These are phyloP conservation scores for Clistopyga incitator DNA, from an alignment of 2,888 invertebrate species.

Conservation along the genomic window DNA sequence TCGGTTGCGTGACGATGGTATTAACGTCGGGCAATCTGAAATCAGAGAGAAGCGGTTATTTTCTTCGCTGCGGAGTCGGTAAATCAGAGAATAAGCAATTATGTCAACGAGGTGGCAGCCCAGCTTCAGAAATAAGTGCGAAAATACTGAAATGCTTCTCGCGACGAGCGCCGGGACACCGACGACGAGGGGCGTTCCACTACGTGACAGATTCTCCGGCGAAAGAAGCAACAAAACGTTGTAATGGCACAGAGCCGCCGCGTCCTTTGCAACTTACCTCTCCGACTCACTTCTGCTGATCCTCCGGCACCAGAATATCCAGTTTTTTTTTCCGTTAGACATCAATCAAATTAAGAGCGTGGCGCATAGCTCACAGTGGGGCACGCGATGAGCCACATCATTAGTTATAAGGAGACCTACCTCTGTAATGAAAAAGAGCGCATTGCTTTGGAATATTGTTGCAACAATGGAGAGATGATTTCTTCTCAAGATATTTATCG, in stretches of 20 bases:
- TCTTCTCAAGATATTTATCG: neutral
- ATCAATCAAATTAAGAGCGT: slow-evolving; percentile 68
- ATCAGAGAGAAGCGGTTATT: slow-evolving; percentile 10
- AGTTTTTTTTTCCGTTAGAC: slow-evolving; percentile 65
- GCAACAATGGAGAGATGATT: neutral
- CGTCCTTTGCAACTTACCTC: slow-evolving; percentile 47
- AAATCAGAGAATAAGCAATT: slow-evolving; percentile 67
- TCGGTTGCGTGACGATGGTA: neutral
- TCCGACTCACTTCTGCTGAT: slow-evolving; percentile 25
- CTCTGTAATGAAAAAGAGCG: slow-evolving; percentile 3
- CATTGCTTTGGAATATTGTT: neutral
- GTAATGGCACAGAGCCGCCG: slow-evolving; percentile 47
- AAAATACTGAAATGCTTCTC: slow-evolving; percentile 48
- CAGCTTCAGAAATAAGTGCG: slow-evolving; percentile 49
- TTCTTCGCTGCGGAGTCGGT: slow-evolving; percentile 35
- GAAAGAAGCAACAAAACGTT: slow-evolving; percentile 58
- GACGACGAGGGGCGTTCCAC: slow-evolving; percentile 51
- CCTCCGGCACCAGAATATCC: slow-evolving; percentile 59
- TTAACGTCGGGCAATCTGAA: slow-evolving; percentile 22
- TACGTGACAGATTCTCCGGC: slow-evolving; percentile 62
- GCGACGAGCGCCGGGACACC: slow-evolving; percentile 3
- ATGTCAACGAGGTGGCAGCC: slow-evolving; percentile 59
- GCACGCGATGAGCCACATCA: slow-evolving; percentile 18
- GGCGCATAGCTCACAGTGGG: slow-evolving; percentile 49
- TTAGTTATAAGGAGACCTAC: neutral